These are phyloP conservation scores for Pteronura brasiliensis DNA, from an alignment of 2,113 vertebrate species.

Conservation along the genomic window DNA sequence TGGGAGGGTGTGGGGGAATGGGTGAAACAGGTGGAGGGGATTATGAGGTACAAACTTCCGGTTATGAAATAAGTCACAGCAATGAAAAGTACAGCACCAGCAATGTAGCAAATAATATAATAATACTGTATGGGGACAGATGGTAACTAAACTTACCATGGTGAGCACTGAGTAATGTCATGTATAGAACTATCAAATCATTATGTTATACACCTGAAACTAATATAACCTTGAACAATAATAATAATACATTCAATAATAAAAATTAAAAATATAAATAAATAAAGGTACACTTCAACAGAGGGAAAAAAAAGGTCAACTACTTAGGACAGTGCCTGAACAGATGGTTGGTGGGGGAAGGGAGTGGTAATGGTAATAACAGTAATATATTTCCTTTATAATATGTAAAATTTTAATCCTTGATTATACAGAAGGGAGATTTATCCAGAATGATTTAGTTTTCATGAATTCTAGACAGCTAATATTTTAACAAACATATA, in stretches of 20 bases:
- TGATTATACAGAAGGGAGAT: neutral
- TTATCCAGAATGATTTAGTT: constrained; percentile 32
- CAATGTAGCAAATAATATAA: neutral
- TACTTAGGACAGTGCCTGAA: neutral
- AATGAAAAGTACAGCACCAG: neutral
- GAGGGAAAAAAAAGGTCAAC: neutral
- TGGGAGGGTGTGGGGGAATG: neutral
- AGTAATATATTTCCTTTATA: neutral
- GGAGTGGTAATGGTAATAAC: neutral
- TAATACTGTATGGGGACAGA: neutral
- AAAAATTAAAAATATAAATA: neutral
- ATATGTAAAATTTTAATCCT: neutral
- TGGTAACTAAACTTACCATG: neutral
- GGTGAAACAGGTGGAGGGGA: neutral
- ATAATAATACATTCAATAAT: neutral
- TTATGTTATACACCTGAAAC: neutral
- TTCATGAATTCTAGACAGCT: neutral
- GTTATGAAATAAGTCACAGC: neutral
- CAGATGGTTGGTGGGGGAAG: neutral
- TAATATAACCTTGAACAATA: neutral
- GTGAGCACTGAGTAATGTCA: neutral
- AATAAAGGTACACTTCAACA: neutral
- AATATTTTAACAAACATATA: neutral
- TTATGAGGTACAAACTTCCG: neutral
- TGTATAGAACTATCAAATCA: neutral